Evolutionary conservation across 2,797 vertebrate species (phyloP), one percentile per base, ranked within the genome.

Genomic region (Cyprinella venusta): DNA sequence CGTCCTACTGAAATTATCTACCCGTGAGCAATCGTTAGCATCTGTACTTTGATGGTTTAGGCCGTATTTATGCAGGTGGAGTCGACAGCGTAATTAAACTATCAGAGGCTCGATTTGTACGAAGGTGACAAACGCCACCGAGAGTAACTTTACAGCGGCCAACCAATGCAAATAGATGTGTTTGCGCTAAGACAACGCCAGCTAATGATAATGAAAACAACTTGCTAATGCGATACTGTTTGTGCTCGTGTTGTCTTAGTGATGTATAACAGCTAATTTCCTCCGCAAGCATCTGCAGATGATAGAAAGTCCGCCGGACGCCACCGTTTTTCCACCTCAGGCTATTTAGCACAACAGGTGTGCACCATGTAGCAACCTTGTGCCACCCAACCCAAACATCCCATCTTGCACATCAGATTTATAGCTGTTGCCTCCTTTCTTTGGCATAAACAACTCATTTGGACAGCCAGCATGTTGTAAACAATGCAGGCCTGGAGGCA

Each of bases 51-150:
- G 74, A 83, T 13, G 76, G 79, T 83, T 86, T 71, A 65, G 69
- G 76, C 52, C 52, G 6, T 90, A 92, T 94, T 93, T 92, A 91
- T 86, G 86, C 88, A 92, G 91, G 90, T 91, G 63, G 72, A 75
- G 36, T 91, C 84, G 83, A 83, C 81, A 40, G 70, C 82, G 84
- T 90, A 93, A 95, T 94, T 93, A 93, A 77, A 89, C 89, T 82
- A 84, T 65, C 82, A 85, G 90, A 88, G 86, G 93, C 92, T 90
- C 87, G 84, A 69, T 90, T 91, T 86, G 91, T 86, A 89, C 85
- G 76, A 89, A 90, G 88, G 92, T 93, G 91, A 91, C 82, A 86
- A 86, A 82, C 84, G 84, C 89, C 84, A 79, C 71, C 72, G 45
- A 54, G 24, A 81, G 88, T 40, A 88, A 87, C 2, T 70, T 74